phyloP scores from a whole-genome alignment of 1,140 invertebrate species.

The Dolichoris vasculosae region DNA sequence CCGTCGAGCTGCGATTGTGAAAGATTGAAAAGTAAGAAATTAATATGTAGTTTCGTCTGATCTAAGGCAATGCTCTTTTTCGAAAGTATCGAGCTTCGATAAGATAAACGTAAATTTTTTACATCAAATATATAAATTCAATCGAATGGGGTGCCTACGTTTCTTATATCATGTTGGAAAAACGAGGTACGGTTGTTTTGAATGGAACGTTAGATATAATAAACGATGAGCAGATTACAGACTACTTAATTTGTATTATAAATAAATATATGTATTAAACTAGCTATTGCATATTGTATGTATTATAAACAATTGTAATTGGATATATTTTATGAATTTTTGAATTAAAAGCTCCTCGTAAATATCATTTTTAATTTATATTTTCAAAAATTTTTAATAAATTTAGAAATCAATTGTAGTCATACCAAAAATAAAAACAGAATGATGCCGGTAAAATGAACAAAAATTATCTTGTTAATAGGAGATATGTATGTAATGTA shows the following conservation, averaged over 20 bases:
- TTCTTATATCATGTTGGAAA: constrained; percentile 32
- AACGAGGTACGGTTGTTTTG: constrained; percentile 44
- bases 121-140: constrained; percentile 46
- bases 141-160: constrained; percentile 26
- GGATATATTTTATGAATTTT: constrained; percentile 50
- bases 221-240: constrained; percentile 45
- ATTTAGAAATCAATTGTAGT: constrained; percentile 14
- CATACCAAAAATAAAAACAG: constrained; percentile 27
- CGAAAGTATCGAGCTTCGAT: constrained; percentile 42
- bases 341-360: constrained; percentile 27
- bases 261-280: constrained; percentile 53
- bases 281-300: constrained; percentile 48
- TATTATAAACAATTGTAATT: constrained; percentile 46
- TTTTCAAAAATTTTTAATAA: constrained; percentile 40
- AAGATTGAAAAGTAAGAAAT: constrained; percentile 35
- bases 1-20: constrained; percentile 11
- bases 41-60: constrained; percentile 28
- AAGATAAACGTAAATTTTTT: constrained; percentile 49
- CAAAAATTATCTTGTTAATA: constrained; percentile 53
- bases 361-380: constrained; percentile 37
- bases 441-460: constrained; percentile 37
- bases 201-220: constrained; percentile 35
- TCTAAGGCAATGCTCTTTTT: constrained; percentile 15
- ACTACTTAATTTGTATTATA: constrained; percentile 55
- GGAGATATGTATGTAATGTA: constrained; percentile 51